Evolutionary conservation across 2,797 vertebrate species (phyloP).

Genomic region (Prunella strophiata): DNA sequence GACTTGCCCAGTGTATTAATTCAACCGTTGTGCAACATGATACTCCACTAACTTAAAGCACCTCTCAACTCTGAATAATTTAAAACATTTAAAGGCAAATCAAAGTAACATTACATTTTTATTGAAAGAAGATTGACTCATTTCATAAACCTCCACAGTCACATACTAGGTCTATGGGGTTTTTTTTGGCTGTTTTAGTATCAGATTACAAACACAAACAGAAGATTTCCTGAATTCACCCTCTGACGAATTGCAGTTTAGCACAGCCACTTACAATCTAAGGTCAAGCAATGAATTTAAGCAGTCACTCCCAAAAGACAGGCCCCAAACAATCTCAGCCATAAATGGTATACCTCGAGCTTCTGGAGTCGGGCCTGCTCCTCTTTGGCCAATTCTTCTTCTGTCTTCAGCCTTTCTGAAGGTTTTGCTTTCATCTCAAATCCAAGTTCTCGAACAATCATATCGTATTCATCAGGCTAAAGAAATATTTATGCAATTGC

Average conservation of each 20-base stretch:
- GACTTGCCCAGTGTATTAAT: background rate
- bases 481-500: constrained; percentile 23
- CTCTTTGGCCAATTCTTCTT: constrained; percentile 89
- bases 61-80: background rate
- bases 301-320: background rate
- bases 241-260: background rate
- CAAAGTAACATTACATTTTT: background rate
- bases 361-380: constrained; percentile 84
- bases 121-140: background rate
- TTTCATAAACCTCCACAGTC: background rate
- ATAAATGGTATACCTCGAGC: constrained; percentile 82
- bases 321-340: background rate
- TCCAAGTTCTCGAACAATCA: constrained; percentile 92
- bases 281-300: constrained; percentile 3
- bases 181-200: background rate
- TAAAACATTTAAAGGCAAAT: background rate
- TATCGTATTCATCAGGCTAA: constrained; percentile 91
- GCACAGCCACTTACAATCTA: background rate
- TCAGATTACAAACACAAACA: background rate
- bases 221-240: background rate
- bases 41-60: background rate
- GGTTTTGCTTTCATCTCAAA: constrained; percentile 98
- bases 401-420: constrained; percentile 90
- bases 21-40: background rate
- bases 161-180: background rate